These are phyloP conservation scores for Chaetodon trifasciatus DNA, from an alignment of 2,797 vertebrate genomes.

Conservation along the genomic window DNA sequence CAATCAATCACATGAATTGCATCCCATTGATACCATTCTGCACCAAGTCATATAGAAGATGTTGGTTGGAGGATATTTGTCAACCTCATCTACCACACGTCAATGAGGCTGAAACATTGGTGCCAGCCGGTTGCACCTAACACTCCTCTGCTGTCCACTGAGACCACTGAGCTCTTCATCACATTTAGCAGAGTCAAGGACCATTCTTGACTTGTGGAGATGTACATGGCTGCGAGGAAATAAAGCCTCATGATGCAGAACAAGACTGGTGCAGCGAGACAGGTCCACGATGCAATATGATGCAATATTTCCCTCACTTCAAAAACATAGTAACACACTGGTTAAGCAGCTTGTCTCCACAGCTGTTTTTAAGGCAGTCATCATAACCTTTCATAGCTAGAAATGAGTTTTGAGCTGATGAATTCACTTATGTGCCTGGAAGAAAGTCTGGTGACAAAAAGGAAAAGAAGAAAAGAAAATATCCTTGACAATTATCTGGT, in stretches of 20 bases:
- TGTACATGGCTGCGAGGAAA: conserved; percentile 28
- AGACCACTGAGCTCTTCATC: conserved; percentile 60
- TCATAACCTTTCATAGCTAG: not conserved
- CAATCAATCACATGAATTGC: conserved; percentile 52
- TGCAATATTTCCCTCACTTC: not conserved
- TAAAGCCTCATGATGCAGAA: conserved; percentile 31
- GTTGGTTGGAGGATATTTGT: conserved; percentile 8
- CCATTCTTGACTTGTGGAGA: conserved; percentile 44
- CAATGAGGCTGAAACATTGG: conserved; percentile 42
- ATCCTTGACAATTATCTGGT: not conserved
- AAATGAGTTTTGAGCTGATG: not conserved
- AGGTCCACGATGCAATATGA: conserved; percentile 20
- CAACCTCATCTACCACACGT: conserved; percentile 1
- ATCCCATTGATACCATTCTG: conserved; percentile 23
- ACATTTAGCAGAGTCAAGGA: conserved; percentile 56
- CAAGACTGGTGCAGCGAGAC: conserved; percentile 30
- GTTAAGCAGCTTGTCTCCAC: not conserved
- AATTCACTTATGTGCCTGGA: not conserved
- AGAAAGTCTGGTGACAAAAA: not conserved
- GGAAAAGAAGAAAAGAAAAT: too few species aligned
- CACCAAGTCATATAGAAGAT: conserved; percentile 1
- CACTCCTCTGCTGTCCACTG: conserved; percentile 33
- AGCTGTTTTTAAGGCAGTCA: conserved; percentile 6
- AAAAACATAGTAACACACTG: conserved; percentile 10
- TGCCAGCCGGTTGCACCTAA: conserved; percentile 40